Percentiles rank a stretch among this genome's conserved stretches.
Evolutionary conservation across 1,140 invertebrate genomes (phyloP).

Genomic region (Platyscapa corneri): DNA sequence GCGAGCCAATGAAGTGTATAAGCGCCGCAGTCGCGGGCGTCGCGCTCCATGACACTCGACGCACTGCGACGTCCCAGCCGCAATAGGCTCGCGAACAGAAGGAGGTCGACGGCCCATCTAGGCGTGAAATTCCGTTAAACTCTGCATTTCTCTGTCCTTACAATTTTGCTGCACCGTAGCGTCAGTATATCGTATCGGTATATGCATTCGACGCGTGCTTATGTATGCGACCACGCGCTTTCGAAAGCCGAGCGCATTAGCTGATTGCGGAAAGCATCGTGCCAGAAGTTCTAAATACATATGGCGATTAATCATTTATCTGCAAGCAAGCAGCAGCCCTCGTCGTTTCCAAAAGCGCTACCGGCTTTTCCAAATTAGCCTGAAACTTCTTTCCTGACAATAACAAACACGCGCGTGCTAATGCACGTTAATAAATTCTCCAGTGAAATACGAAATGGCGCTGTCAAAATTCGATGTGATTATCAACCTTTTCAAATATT

Average conservation of each 20-base stretch:
- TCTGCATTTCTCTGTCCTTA: neutral
- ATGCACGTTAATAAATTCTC: neutral
- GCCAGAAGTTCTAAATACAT: neutral
- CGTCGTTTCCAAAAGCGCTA: neutral
- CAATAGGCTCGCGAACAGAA: neutral
- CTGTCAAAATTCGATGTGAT: neutral
- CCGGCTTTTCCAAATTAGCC: conserved; percentile 28
- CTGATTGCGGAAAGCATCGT: conserved; percentile 15
- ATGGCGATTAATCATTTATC: conserved; percentile 43
- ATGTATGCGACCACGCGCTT: no score
- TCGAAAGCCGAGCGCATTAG: conserved; percentile 22
- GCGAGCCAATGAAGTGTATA: neutral
- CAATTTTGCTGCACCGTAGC: no score
- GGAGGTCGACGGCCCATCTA: neutral
- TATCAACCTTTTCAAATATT: neutral
- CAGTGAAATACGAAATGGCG: neutral
- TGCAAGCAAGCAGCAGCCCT: neutral
- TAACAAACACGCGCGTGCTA: neutral
- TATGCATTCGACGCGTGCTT: neutral
- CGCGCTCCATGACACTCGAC: no score
- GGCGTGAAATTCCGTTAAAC: conserved; percentile 3
- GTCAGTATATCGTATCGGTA: no score
- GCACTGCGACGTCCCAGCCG: neutral
- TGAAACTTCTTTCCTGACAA: conserved; percentile 26
- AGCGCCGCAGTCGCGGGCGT: no score